Base-by-base conservation (phyloP, 2,888 invertebrate genomes). In the Flexamia atlantica region DNA sequence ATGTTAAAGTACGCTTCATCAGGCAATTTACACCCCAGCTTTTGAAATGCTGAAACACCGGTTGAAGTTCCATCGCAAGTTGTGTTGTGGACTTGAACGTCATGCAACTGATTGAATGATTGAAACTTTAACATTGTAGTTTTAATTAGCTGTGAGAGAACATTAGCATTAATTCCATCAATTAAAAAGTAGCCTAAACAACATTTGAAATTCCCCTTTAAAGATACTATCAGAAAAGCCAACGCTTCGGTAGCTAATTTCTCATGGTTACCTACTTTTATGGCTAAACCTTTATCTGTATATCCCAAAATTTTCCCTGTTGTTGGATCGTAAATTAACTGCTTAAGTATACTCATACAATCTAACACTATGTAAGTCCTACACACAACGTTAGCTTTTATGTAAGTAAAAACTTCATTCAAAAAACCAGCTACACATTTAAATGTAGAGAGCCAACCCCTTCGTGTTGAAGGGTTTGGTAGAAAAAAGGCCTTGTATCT, bases 11-110 rank as follows among this genome's bases (percentile, higher is more conserved):
- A 76, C 5, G 76, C 9, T 76, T 76, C 36, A 7, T 5, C 30
- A 10, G 76, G 76, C n/a, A 76, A 76, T n/a, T 76, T 76, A 42
- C 76, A 32, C 5, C 76, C 76, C n/a, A 76, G 40, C 40, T 36
- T 76, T 30, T 76, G n/a, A 10, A 76, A 36, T 14, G 76, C 20
- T 40, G 76, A 30, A 76, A 76, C 40, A 76, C 36, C 36, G 36
- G 76, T 40, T 76, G 30, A 32, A 40, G 76, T 40, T n/a, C 76
- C 30, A 25, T 76, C 76, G 36, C 76, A 76, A 57, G 57, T 57
- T 57, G 23, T 57, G 57, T 20, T 57, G 23, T 57, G 57, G 57
- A 57, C 17, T 57, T 17, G 9, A 10, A 76, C 42, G 40, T 76
- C 40, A n/a, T n/a, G n/a, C n/a, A n/a, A n/a, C n/a, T n/a, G n/a